These are phyloP conservation scores for Pandemis heparana DNA, from an alignment of 2,888 invertebrate genomes.

Conservation along the genomic window DNA sequence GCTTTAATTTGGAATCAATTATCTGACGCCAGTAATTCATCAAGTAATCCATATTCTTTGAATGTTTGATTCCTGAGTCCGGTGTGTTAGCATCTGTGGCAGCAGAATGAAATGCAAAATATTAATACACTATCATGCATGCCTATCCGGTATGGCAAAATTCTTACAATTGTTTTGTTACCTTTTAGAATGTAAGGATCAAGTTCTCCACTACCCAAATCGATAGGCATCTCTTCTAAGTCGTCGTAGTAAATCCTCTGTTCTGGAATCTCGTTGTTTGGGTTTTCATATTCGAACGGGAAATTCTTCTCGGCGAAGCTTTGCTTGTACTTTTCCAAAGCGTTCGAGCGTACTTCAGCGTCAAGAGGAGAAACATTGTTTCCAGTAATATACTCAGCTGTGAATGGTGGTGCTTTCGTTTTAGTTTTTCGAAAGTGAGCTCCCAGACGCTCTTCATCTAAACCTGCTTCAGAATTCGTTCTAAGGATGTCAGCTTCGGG, in stretches of 20 bases:
- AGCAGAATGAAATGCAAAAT: conserved; percentile 7
- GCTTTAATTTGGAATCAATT: conserved; percentile 67
- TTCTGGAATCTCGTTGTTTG: conserved; percentile 78
- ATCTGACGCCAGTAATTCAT: conserved; percentile 76
- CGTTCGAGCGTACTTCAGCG: conserved; percentile 76
- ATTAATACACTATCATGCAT: not conserved
- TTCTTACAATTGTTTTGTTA: conserved; percentile 47
- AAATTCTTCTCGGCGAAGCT: conserved; percentile 79
- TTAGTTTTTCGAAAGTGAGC: conserved; percentile 79
- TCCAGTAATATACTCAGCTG: conserved; percentile 75
- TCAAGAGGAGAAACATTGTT: conserved; percentile 76
- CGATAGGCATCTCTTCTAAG: conserved; percentile 72
- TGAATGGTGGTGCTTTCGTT: conserved; percentile 69
- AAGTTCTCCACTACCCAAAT: conserved; percentile 76
- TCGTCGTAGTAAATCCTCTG: conserved; percentile 86
- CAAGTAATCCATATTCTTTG: conserved; percentile 77
- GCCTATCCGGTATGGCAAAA: not conserved
- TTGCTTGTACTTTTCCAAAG: conserved; percentile 77
- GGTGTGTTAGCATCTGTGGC: conserved; percentile 37
- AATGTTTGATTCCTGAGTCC: conserved; percentile 52
- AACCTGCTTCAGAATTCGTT: conserved; percentile 64
- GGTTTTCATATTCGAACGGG: conserved; percentile 80
- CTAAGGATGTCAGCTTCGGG: conserved; percentile 49
- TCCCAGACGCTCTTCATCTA: conserved; percentile 81
- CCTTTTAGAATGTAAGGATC: conserved; percentile 72